Percentiles rank a stretch among this genome's conserved stretches.
These are phyloP conservation scores for Acrobasis suavella DNA, from an alignment of 2,888 invertebrate genomes.

Conservation along the genomic window DNA sequence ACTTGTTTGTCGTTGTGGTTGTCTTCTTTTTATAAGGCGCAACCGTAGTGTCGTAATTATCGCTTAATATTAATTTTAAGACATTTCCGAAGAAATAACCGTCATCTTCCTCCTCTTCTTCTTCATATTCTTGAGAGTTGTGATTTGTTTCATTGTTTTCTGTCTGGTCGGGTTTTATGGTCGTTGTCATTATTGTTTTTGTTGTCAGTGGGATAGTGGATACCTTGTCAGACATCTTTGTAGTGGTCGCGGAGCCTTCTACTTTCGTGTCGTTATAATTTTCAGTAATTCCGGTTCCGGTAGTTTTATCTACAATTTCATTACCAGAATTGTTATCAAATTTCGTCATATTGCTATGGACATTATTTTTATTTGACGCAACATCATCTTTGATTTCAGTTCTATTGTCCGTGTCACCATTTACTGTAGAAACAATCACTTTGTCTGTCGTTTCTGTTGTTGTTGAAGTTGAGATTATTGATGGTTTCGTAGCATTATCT, in stretches of 20 bases:
- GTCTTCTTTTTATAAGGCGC: constrained; percentile 31
- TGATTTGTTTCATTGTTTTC: constrained; percentile 43
- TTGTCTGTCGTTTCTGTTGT: constrained; percentile 9
- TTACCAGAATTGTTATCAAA: constrained; percentile 25
- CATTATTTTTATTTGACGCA: constrained; percentile 28
- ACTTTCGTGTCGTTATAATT: constrained; percentile 4
- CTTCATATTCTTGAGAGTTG: constrained; percentile 60
- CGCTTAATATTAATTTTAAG: constrained; percentile 83
- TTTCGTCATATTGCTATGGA: constrained; percentile 17
- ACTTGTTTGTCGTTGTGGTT: constrained; percentile 27
- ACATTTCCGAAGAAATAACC: constrained; percentile 84
- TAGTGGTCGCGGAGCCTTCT: constrained; percentile 26
- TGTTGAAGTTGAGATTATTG: not conserved
- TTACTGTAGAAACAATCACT: constrained; percentile 25
- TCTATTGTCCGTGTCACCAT: constrained; percentile 33
- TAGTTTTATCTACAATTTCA: constrained; percentile 25
- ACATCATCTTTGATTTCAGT: constrained; percentile 29
- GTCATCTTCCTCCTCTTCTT: constrained; percentile 67
- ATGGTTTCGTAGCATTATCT: constrained; percentile 49
- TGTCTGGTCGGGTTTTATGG: constrained; percentile 56
- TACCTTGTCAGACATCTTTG: constrained; percentile 30
- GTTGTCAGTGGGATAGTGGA: constrained; percentile 35
- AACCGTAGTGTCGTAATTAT: constrained; percentile 61
- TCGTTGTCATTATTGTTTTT: constrained; percentile 29
- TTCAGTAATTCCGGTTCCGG: constrained; percentile 17